A percentile compares a stretch with the other conserved stretches of the same genome.
Evolutionary conservation across 1,140 invertebrate species (phyloP).

Genomic region (Adelges cooleyi): DNA sequence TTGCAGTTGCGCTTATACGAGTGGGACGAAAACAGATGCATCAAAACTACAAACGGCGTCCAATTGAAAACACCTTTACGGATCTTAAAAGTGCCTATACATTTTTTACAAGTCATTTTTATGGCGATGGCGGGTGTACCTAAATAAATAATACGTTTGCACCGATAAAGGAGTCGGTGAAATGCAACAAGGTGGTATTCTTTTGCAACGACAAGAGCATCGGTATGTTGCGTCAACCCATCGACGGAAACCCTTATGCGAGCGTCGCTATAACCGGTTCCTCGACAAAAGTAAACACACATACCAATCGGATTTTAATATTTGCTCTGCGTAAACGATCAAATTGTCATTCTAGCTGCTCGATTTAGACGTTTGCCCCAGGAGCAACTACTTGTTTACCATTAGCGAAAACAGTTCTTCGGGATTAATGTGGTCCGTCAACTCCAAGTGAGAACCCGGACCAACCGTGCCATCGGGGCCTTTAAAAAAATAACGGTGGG

Average conservation of each 20-base stretch:
- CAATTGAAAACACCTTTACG: neutral
- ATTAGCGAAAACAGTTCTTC: neutral
- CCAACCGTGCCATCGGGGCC: too few relatives aligned
- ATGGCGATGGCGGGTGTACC: too few relatives aligned
- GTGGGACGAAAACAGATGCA: neutral
- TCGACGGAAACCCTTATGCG: neutral
- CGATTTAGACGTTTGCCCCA: neutral
- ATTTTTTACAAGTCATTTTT: too few relatives aligned
- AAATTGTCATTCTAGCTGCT: neutral
- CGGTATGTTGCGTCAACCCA: neutral
- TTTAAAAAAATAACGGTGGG: too few relatives aligned
- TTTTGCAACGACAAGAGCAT: neutral
- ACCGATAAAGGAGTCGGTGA: neutral
- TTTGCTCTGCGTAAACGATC: too few relatives aligned
- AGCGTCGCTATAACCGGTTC: neutral
- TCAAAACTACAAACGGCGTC: neutral
- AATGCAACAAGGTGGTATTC: neutral
- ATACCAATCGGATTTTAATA: too few relatives aligned
- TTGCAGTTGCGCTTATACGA: neutral
- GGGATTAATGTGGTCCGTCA: neutral
- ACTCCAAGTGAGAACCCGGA: neutral
- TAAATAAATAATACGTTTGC: too few relatives aligned
- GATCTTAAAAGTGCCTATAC: slow-evolving; percentile 3
- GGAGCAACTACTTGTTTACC: neutral
- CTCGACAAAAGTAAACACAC: neutral